A percentile compares a stretch with the other conserved stretches of the same genome.
These are phyloP conservation scores for Delichon dasypus DNA, from an alignment of 2,797 vertebrate species.

Conservation along the genomic window DNA sequence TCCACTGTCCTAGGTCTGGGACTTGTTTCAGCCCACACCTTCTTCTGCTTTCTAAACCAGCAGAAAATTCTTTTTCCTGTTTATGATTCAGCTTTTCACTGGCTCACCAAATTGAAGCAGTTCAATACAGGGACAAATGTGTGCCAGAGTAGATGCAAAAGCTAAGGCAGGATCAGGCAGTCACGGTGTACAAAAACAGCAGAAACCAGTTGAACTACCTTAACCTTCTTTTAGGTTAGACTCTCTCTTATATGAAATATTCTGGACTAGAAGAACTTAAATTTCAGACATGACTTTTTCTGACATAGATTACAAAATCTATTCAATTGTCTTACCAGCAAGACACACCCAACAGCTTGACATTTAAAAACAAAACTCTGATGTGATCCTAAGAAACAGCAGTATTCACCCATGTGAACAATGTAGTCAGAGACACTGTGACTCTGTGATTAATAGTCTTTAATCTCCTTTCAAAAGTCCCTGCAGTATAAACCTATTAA, in stretches of 20 bases:
- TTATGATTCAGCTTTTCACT: background rate
- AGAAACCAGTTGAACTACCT: background rate
- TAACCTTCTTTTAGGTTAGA: background rate
- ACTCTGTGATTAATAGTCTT: slow-evolving; percentile 38
- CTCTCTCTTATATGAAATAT: background rate
- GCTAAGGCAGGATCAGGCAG: background rate
- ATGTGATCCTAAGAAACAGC: background rate
- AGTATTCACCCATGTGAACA: background rate
- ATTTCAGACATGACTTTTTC: background rate
- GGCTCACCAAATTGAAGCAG: background rate
- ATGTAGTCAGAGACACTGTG: background rate
- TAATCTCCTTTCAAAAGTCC: slow-evolving; percentile 38
- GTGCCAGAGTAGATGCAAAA: background rate
- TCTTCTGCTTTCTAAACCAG: background rate
- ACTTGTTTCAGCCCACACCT: background rate
- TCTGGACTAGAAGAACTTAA: background rate
- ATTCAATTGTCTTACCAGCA: background rate
- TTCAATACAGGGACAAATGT: background rate
- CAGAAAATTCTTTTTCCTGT: background rate
- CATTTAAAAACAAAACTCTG: background rate
- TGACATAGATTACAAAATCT: background rate
- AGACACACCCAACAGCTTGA: background rate
- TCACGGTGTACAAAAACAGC: background rate
- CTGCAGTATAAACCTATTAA: slow-evolving; percentile 35
- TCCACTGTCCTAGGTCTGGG: background rate